A percentile compares a stretch with the other conserved stretches of the same genome.
Evolutionary conservation across 2,113 vertebrate genomes (phyloP).

Genomic region (Ariopsis seemanni): DNA sequence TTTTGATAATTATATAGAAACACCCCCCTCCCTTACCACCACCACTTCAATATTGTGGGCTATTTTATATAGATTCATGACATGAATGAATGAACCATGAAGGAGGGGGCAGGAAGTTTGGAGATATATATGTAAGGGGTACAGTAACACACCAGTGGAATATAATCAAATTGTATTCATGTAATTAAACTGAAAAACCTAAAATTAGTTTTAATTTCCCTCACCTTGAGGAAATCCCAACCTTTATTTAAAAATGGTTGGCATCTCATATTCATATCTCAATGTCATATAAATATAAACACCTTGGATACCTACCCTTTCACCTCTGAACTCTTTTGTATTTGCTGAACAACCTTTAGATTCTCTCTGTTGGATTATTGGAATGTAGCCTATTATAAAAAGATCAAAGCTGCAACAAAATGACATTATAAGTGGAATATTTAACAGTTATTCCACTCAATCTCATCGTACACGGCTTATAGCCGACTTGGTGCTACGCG

Average conservation of each 20-base stretch:
- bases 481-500: no score
- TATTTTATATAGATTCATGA: background rate
- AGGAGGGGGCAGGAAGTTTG: no score
- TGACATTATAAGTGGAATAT: no score
- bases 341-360: background rate
- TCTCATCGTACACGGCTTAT: no score
- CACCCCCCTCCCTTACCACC: no score
- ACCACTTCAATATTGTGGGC: background rate
- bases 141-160: background rate
- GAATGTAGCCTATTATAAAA: background rate
- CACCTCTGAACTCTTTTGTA: background rate
- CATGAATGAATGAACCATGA: background rate
- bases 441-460: no score
- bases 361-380: background rate
- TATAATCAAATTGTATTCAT: background rate
- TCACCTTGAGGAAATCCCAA: background rate
- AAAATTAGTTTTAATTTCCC: background rate
- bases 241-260: background rate
- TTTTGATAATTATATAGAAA: background rate
- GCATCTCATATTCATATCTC: background rate
- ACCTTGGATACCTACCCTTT: background rate
- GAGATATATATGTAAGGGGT: background rate
- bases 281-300: background rate
- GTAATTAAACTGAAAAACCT: background rate
- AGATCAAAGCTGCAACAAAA: background rate